Base-by-base conservation (phyloP, 2,113 vertebrate species). In the Neotoma lepida region DNA sequence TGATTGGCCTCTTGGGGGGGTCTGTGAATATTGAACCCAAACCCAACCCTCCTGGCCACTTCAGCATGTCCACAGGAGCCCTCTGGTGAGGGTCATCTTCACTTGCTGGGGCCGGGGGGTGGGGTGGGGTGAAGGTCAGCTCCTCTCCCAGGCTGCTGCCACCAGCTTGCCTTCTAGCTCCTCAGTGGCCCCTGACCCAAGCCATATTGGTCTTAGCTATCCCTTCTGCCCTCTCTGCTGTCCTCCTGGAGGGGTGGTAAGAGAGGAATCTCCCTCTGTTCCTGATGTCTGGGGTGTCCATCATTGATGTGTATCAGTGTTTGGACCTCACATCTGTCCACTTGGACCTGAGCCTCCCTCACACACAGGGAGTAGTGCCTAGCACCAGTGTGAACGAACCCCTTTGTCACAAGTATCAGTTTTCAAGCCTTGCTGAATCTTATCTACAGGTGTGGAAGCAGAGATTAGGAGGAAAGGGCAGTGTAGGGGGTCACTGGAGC, bases 141-240 rank as follows among this genome's bases (percentile, higher is more conserved):
- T 77, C 39, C 22, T 4, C 22, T 18, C 30, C 30, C 30, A 12
- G 9, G 54, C 12, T 17, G 54, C 12, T 17, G 8, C 30, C 17
- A 0, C 68, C 4, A 9, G 24, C 49, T 0, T 4, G 33, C 46
- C 35, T 63, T 58, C n/a, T 5, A 6, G 15, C 8, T 44, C 0
- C 28, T 74, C 15, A 5, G 22, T 54, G 18, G 9, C 39, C 64
- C n/a, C 80, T 1, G 26, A 24, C 49, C 80, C 0, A 13, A 35
- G 68, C 74, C 73, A 64, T 58, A 64, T 58, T 1, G 2, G 33
- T 1, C 49, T 0, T 26, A 51, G 54, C 87, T 22, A 1, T 44
- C 10, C 17, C 15, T 74, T 41, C 33, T 4, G 9, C 18, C 54
- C 18, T 24, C 46, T 46, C 66, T 14, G 22, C 4, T 35, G 41